Evolutionary conservation across 2,888 invertebrate species (phyloP), one percentile per base, ranked within the genome.

Genomic region (Quadriops clusia): DNA sequence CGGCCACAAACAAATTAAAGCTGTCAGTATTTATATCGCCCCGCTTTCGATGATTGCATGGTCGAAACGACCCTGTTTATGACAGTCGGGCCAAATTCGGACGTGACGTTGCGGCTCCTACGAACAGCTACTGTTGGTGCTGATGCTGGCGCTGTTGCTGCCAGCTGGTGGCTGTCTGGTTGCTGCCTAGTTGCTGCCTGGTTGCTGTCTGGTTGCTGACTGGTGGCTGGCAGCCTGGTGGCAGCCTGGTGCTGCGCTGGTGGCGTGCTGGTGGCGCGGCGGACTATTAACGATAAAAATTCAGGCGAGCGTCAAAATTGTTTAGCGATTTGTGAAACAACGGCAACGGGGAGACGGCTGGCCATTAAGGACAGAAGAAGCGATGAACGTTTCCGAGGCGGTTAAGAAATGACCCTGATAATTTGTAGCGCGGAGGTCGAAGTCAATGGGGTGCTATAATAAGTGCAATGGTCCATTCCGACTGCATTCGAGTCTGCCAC

Each of bases 361-460:
- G 35, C 44, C 38, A 46, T 47, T 45, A 47, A 36, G 37, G 39
- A 24, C 41, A 37, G 42, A 38, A 41, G 40, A 35, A 40, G 40
- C 44, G 38, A 40, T 34, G 40, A 40, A 39, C 38, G 38, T 41
- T 44, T 45, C 45, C 37, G 37, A 10, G 17, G 33, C 37, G 37
- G 37, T 38, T 31, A 40, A 38, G 36, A 30, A 49, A 40, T 33
- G 41, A 36, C 33, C 35, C 34, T 39, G 40, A 45, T 48, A 51
- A 50, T 50, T 50, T 44, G 47, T 40, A 29, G 42, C 38, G 38
- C 31, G 28, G 43, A 36, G 37, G 36, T 40, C 40, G 42, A 41
- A 50, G 46, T 47, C 52, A 55, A 55, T 54, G 53, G 52, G 43
- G 51, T 51, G 53, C 47, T 44, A 47, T 51, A 53, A 54, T 53